A percentile compares a stretch with the other conserved stretches of the same genome.
These are phyloP conservation scores for Epinephelus lanceolatus DNA, from an alignment of 2,113 vertebrate species.

Conservation along the genomic window DNA sequence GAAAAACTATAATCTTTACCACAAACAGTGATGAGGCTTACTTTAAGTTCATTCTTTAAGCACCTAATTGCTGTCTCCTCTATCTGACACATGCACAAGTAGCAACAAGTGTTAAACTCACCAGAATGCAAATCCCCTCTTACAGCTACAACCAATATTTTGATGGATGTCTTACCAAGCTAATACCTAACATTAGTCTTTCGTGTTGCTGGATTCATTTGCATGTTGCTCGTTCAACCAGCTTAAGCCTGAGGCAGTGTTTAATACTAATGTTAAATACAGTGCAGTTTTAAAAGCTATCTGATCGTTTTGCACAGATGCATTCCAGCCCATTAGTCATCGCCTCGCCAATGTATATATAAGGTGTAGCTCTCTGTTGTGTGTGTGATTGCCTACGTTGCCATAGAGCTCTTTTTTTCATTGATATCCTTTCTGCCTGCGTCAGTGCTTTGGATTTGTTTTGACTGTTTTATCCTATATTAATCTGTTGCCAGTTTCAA, in stretches of 20 bases:
- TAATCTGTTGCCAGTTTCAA: neutral
- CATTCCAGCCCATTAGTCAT: constrained; percentile 5
- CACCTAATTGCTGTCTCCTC: neutral
- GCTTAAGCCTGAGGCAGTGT: neutral
- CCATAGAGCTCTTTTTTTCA: constrained; percentile 25
- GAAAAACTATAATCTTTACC: neutral
- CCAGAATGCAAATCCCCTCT: neutral
- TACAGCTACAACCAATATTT: neutral
- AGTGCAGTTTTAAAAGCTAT: neutral
- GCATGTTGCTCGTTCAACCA: neutral
- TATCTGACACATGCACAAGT: neutral
- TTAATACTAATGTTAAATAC: neutral
- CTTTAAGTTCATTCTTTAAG: neutral
- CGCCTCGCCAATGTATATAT: neutral
- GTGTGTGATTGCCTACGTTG: constrained; percentile 14
- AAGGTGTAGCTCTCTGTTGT: constrained; percentile 15
- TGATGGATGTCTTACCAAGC: neutral
- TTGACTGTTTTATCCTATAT: constrained; percentile 7
- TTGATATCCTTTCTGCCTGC: neutral
- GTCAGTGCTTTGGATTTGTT: constrained; percentile 19
- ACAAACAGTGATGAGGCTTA: neutral
- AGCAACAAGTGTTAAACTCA: neutral
- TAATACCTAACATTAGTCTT: neutral
- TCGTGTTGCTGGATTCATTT: neutral
- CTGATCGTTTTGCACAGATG: constrained; percentile 1